phyloP scores from a whole-genome alignment of 1,140 invertebrate species.

The Yoshiicerus persimilis region DNA sequence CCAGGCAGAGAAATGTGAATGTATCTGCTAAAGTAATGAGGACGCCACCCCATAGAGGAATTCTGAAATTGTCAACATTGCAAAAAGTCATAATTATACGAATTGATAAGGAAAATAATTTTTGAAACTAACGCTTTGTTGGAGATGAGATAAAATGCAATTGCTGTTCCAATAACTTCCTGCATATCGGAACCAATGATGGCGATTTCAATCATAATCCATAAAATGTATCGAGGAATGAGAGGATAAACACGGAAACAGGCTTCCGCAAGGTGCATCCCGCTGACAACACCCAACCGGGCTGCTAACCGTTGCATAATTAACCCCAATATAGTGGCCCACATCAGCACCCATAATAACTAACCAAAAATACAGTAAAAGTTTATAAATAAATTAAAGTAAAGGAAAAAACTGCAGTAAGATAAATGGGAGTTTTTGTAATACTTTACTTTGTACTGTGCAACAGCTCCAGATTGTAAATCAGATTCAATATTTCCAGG shows the following conservation, averaged over 20 bases:
- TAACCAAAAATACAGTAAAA: constrained; percentile 54
- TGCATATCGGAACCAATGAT: constrained; percentile 87
- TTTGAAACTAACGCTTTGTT: constrained; percentile 70
- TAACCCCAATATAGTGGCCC: constrained; percentile 80
- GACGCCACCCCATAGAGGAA: constrained; percentile 83
- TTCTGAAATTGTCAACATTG: constrained; percentile 57
- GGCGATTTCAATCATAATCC: constrained; percentile 93
- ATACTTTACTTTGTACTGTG: constrained; percentile 70
- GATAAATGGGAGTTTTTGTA: background rate
- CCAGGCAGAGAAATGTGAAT: constrained; percentile 89
- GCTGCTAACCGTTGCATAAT: constrained; percentile 83
- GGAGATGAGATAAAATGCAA: constrained; percentile 86
- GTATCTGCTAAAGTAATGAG: constrained; percentile 87
- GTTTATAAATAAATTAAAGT: background rate
- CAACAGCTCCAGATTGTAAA: constrained; percentile 77
- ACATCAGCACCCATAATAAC: constrained; percentile 86
- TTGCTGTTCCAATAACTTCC: constrained; percentile 81
- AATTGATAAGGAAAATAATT: background rate
- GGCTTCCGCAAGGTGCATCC: constrained; percentile 79
- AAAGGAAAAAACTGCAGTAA: background rate
- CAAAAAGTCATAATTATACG: background rate
- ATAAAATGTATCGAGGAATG: constrained; percentile 75
- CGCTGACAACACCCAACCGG: constrained; percentile 80
- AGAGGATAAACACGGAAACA: constrained; percentile 78
- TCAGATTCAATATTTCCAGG: constrained; percentile 93